Percentiles rank a stretch among this genome's conserved stretches.
Evolutionary conservation across 2,113 vertebrate species (phyloP).

Genomic region (Lampris megalopsis): DNA sequence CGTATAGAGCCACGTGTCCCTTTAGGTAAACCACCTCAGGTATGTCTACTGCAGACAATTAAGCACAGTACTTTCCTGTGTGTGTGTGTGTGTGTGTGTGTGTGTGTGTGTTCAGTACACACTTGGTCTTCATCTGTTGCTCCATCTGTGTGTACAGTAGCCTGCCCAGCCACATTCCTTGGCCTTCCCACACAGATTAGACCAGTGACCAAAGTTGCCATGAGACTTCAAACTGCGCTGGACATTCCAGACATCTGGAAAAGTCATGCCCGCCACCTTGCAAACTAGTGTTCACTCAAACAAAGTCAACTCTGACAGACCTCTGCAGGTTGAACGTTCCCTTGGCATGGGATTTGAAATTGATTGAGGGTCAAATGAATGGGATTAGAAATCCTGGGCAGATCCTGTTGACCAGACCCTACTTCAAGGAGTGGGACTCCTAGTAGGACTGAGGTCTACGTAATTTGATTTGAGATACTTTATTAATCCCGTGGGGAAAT

Average conservation of each 20-base stretch:
- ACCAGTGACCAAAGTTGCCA: conserved; percentile 33
- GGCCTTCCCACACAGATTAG: conserved; percentile 68
- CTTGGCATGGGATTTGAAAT: conserved; percentile 20
- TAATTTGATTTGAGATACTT: too few species aligned
- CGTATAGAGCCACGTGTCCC: not conserved
- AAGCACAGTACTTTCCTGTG: not conserved
- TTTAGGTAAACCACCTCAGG: not conserved
- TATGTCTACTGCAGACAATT: not conserved
- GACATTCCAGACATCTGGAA: conserved; percentile 47
- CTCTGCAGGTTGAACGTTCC: conserved; percentile 35
- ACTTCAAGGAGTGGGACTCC: too few species aligned
- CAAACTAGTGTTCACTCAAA: conserved; percentile 12
- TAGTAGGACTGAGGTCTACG: too few species aligned
- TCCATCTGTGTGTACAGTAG: not conserved
- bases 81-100: not conserved
- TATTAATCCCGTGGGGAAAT: too few species aligned
- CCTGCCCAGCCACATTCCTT: conserved; percentile 14
- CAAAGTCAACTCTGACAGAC: conserved; percentile 22
- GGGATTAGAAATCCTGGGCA: conserved; percentile 14
- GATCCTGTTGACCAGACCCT: too few species aligned
- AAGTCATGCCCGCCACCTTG: conserved; percentile 13
- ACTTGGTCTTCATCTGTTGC: not conserved
- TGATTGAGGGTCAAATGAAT: conserved; percentile 7
- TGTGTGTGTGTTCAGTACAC: not conserved
- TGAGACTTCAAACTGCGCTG: conserved; percentile 8